phyloP scores from a whole-genome alignment of 1,140 invertebrate genomes.

The Vollenhovia emeryi region DNA sequence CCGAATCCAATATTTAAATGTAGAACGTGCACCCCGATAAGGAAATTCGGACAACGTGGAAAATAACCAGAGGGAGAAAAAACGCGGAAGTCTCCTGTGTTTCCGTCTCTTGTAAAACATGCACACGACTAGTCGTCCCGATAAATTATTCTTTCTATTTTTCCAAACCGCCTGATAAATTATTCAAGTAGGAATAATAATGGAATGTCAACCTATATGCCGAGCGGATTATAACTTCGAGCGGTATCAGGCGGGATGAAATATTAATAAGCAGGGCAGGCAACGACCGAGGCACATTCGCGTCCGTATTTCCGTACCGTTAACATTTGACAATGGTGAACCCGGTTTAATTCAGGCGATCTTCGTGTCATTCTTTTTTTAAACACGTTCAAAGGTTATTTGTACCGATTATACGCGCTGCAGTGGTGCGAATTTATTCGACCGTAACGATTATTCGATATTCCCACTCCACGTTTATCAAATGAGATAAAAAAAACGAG shows the following conservation, averaged over 20 bases:
- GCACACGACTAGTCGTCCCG: not conserved
- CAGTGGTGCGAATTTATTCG: not conserved
- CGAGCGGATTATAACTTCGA: not conserved
- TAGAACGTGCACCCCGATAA: not conserved
- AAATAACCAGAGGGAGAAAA: not conserved
- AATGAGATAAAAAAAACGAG: not conserved
- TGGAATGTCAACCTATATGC: not conserved
- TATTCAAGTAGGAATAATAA: slow-evolving; percentile 35
- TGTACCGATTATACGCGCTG: not conserved
- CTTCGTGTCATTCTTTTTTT: not conserved
- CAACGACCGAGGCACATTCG: not conserved
- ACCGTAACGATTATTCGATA: not conserved
- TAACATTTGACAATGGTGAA: slow-evolving; percentile 5
- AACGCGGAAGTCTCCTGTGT: not conserved
- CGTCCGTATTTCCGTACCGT: not conserved
- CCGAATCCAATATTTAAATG: slow-evolving; percentile 11
- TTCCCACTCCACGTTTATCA: not conserved
- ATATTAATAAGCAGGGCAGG: slow-evolving; percentile 27
- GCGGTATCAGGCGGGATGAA: slow-evolving; percentile 10
- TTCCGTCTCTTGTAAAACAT: not conserved
- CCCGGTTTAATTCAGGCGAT: not conserved
- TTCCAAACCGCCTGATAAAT: not conserved
- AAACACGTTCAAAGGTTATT: not conserved
- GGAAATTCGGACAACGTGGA: not conserved
- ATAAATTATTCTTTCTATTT: slow-evolving; percentile 11